Conservation (phyloP, 1,140 invertebrate genomes). For the Tribolium madens region DNA sequence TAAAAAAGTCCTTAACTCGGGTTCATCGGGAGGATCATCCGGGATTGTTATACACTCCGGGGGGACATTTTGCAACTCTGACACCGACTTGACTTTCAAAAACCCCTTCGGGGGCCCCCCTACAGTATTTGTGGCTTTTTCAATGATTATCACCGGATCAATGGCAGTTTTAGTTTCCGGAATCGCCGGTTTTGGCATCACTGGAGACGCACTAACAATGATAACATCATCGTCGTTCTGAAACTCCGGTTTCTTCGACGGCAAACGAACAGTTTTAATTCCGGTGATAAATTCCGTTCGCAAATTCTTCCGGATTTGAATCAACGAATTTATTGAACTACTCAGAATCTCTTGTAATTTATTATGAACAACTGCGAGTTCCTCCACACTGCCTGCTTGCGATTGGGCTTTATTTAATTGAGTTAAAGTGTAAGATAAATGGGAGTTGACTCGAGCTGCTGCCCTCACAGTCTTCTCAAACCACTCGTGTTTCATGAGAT, state of each 20-base stretch:
- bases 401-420: conserved; percentile 58
- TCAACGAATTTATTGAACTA: conserved; percentile 61
- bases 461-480: conserved; percentile 61
- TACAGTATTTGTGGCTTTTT: not conserved
- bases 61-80: conserved; percentile 55
- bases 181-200: conserved; percentile 10
- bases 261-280: conserved; percentile 58
- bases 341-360: conserved; percentile 62
- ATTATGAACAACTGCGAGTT: conserved; percentile 60
- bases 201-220: conserved; percentile 51
- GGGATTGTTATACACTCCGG: conserved; percentile 62
- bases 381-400: conserved; percentile 55
- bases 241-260: conserved; percentile 36
- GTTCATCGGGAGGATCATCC: too few relatives aligned
- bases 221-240: conserved; percentile 60
- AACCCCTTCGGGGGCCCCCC: not conserved
- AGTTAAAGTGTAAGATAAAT: conserved; percentile 59
- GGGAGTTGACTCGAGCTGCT: conserved; percentile 58
- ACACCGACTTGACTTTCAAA: conserved; percentile 57
- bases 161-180: not conserved
- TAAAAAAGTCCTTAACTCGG: too few relatives aligned
- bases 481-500: conserved; percentile 61
- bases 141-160: not conserved
- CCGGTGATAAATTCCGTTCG: conserved; percentile 60
- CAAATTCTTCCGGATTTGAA: conserved; percentile 62